Conservation (phyloP, 2,113 vertebrate species). For the Castor canadensis region DNA sequence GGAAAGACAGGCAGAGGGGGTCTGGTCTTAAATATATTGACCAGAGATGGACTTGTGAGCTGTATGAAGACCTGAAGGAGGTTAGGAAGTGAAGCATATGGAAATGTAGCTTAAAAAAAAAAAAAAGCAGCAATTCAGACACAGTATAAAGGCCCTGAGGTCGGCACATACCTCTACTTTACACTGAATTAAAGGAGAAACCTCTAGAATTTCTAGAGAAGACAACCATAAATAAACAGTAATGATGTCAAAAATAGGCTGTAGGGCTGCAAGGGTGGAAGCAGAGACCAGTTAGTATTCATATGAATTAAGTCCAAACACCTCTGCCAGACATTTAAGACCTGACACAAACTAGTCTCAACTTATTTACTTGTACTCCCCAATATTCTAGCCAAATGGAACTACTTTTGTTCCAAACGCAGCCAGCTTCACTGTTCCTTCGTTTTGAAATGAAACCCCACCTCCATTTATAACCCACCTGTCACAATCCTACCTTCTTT, state of each 20-base stretch:
- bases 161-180: not conserved
- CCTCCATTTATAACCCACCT: not conserved
- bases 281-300: not conserved
- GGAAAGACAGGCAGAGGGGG: not conserved
- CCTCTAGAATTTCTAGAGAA: not conserved
- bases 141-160: not conserved
- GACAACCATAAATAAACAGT: not conserved
- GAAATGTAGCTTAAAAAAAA: not conserved
- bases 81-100: not conserved
- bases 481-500: not conserved
- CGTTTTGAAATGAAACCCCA: not conserved
- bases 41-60: not conserved
- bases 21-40: not conserved
- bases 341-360: not conserved
- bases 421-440: not conserved
- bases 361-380: not conserved
- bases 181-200: not conserved
- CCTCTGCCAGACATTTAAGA: conserved; percentile 48
- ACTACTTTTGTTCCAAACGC: not conserved
- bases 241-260: not conserved
- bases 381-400: conserved; percentile 19
- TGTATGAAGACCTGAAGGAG: not conserved
- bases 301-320: conserved; percentile 58
- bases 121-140: not conserved
- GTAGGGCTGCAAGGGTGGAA: not conserved